Base-by-base conservation (phyloP, 2,797 vertebrate species). In the Chiroxiphia lanceolata region DNA sequence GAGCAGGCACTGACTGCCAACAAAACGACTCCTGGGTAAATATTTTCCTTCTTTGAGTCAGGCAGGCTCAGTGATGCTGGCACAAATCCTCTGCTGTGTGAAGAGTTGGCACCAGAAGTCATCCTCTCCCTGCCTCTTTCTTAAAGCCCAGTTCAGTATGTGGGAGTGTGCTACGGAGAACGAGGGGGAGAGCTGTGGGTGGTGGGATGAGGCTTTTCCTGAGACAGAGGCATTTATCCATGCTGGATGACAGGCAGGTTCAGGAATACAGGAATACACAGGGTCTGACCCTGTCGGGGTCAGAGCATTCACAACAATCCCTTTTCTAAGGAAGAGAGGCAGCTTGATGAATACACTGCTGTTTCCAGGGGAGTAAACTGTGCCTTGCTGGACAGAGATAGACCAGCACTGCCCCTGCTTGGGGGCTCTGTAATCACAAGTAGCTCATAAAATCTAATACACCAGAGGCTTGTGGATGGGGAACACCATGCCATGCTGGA, bases 51-150 rank as follows among this genome's bases (percentile, higher is more conserved):
- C 80, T 38, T 57, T 54, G 71, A 79, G 71, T 79, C 53, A 53
- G 1, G 0, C 8, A 1, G 0, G 3, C 36, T 70, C 33, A 11
- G 20, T 2, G 4, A 11, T 87, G 64, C 21, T 5, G 60, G 50
- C 60, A 64, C 51, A 51, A 78, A 9, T 27, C 51, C 60, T 45
- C 19, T 0, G 3, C 33, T 1, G 0, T 14, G 40, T 2, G 5
- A 45, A 50, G 40, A 51, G 40, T 19, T 18, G 36, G 42, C 38
- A 51, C 0, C 8, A 61, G 83, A 19, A 61, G 38, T n/a, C 45
- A 16, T 15, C 54, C 69, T 29, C 76, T 60, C 26, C 23, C 63
- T 31, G 25, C 20, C n/a, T 44, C 42, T 38, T 48, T n/a, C 9
- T 8, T 5, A 4, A 23, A 3, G 3, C 29, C 63, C 21, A 1